phyloP scores from a whole-genome alignment of 2,113 vertebrate species.

The Caloenas nicobarica region DNA sequence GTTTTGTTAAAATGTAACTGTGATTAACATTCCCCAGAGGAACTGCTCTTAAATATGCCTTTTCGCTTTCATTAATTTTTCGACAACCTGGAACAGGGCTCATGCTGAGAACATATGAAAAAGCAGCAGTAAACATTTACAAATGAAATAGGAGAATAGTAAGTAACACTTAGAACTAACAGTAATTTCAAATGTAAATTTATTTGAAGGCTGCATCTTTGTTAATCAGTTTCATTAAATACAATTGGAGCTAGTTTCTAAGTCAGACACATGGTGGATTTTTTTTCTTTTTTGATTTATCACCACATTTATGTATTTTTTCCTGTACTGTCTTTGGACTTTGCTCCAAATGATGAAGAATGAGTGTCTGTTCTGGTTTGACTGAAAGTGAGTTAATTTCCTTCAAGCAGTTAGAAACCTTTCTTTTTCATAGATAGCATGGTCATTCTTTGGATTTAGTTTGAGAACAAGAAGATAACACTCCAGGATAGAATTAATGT shows the following conservation, averaged over 20 bases:
- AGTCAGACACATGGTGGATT: not conserved
- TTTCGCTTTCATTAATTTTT: not conserved
- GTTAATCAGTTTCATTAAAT: not conserved
- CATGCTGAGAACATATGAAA: not conserved
- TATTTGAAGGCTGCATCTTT: not conserved
- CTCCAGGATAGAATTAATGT: too few species aligned
- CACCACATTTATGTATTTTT: not conserved
- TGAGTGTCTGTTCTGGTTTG: not conserved
- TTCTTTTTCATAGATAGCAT: too few species aligned
- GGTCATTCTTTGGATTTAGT: too few species aligned
- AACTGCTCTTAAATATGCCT: not conserved
- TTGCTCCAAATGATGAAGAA: not conserved
- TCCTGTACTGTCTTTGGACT: not conserved
- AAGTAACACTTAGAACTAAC: not conserved
- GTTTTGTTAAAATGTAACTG: not conserved
- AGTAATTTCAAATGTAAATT: not conserved
- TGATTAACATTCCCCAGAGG: not conserved
- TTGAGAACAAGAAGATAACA: too few species aligned
- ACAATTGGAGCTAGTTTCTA: not conserved
- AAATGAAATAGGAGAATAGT: not conserved
- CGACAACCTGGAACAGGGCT: not conserved
- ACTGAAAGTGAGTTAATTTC: too few species aligned
- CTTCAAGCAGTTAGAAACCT: too few species aligned
- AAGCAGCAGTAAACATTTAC: not conserved
- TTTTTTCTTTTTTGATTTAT: not conserved